These are phyloP conservation scores for Drosophila nr. perissopoda DNA, from an alignment of 2,888 invertebrate species.

Conservation along the genomic window DNA sequence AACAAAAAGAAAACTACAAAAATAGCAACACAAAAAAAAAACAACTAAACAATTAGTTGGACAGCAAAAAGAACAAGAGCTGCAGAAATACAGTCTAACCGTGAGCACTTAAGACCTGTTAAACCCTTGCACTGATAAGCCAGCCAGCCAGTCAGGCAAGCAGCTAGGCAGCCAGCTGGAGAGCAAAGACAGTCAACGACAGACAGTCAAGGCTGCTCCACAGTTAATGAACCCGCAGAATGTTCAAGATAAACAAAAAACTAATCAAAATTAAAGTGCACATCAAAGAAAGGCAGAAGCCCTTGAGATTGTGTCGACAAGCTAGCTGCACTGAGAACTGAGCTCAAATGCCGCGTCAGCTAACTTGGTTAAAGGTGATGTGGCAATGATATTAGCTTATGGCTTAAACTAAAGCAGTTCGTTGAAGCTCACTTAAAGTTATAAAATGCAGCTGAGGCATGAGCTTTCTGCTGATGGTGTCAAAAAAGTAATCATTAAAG, in stretches of 20 bases:
- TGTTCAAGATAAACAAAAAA: neutral
- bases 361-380: slow-evolving; percentile 22
- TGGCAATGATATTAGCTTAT: slow-evolving; percentile 26
- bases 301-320: slow-evolving; percentile 35
- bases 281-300: slow-evolving; percentile 19
- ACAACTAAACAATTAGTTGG: slow-evolving; percentile 27
- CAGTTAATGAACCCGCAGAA: slow-evolving; percentile 20
- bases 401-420: neutral
- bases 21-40: neutral
- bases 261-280: slow-evolving; percentile 29
- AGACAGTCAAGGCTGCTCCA: neutral
- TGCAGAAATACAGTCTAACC: slow-evolving; percentile 15
- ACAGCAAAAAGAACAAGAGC: neutral
- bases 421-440: neutral
- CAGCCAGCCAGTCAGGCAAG: slow-evolving; percentile 1
- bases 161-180: slow-evolving; percentile 1
- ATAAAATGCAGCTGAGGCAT: neutral
- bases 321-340: slow-evolving; percentile 13
- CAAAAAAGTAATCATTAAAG: neutral
- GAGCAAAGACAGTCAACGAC: neutral
- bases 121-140: slow-evolving; percentile 26
- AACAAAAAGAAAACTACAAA: neutral
- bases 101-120: slow-evolving; percentile 19
- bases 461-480: neutral
- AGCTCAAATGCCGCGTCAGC: slow-evolving; percentile 12